A percentile compares a stretch with the other conserved stretches of the same genome.
phyloP scores from a whole-genome alignment of 1,140 invertebrate species.

The Eumaeus atala region DNA sequence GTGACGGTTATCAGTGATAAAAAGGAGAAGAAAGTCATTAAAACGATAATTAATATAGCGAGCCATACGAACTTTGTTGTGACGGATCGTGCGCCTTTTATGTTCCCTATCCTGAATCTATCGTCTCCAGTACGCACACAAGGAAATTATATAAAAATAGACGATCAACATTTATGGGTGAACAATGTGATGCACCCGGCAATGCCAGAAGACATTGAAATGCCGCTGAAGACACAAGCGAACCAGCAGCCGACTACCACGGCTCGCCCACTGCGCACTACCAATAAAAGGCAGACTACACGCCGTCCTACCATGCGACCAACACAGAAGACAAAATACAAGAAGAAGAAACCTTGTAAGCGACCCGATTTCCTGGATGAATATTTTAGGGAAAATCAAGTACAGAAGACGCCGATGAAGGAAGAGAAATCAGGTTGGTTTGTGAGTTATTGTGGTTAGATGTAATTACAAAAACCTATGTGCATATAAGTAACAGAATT shows the following conservation, averaged over 20 bases:
- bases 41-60: conserved; percentile 61
- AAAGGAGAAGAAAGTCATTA: conserved; percentile 47
- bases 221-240: conserved; percentile 20
- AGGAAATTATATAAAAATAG: conserved; percentile 29
- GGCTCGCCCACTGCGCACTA: conserved; percentile 25
- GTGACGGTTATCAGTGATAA: conserved; percentile 29
- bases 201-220: conserved; percentile 20
- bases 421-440: conserved; percentile 59
- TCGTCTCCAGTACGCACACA: conserved; percentile 18
- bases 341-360: conserved; percentile 40
- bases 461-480: background rate
- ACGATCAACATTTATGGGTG: conserved; percentile 38
- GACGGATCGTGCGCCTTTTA: conserved; percentile 37
- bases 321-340: conserved; percentile 30
- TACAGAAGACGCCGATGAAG: conserved; percentile 43
- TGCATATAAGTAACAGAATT: too few species aligned
- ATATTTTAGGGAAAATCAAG: conserved; percentile 42
- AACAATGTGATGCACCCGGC: conserved; percentile 25
- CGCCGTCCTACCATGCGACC: conserved; percentile 22
- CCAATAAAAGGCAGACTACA: conserved; percentile 26
- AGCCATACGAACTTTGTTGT: conserved; percentile 63
- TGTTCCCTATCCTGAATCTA: background rate
- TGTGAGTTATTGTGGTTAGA: conserved; percentile 29
- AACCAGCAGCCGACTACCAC: conserved; percentile 25
- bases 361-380: conserved; percentile 41